Conservation (phyloP, 2,797 vertebrate genomes). For the Epinephelus coioides region DNA sequence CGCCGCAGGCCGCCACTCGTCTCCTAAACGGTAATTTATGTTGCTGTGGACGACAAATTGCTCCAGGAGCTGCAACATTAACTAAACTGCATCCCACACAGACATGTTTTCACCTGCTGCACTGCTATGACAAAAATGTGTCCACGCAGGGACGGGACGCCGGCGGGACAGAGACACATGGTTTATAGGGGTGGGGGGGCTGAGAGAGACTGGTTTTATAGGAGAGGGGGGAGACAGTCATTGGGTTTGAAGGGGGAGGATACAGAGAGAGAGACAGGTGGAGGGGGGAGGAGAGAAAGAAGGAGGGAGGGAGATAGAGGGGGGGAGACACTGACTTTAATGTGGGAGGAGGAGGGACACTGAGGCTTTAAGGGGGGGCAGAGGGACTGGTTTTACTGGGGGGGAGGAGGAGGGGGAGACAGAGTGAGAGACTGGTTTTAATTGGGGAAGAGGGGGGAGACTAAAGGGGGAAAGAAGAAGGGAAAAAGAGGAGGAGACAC, state of each 20-base stretch:
- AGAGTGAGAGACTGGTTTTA: background rate
- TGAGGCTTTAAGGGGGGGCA: too few species aligned
- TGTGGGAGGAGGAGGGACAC: background rate
- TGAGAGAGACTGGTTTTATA: background rate
- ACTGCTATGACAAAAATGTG: slow-evolving; percentile 85
- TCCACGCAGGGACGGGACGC: too few species aligned
- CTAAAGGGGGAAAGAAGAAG: background rate
- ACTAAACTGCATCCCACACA: slow-evolving; percentile 72
- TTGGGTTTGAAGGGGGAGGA: background rate
- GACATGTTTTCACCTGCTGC: slow-evolving; percentile 85
- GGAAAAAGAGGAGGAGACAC: background rate
- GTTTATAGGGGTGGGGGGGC: slow-evolving; percentile 22
- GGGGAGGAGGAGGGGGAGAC: background rate
- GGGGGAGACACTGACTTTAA: background rate
- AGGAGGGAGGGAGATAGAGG: background rate
- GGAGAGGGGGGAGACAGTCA: background rate
- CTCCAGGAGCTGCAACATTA: slow-evolving; percentile 81
- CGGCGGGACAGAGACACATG: background rate
- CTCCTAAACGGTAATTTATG: slow-evolving; percentile 79
- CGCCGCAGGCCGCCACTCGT: slow-evolving; percentile 33
- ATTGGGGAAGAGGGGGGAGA: background rate
- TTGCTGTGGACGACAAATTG: slow-evolving; percentile 80
- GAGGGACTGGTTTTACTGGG: too few species aligned
- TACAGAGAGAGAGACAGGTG: too few species aligned
- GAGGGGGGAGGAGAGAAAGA: background rate